Conservation (phyloP, 2,888 invertebrate species). For the Dryobotodes eremita region DNA sequence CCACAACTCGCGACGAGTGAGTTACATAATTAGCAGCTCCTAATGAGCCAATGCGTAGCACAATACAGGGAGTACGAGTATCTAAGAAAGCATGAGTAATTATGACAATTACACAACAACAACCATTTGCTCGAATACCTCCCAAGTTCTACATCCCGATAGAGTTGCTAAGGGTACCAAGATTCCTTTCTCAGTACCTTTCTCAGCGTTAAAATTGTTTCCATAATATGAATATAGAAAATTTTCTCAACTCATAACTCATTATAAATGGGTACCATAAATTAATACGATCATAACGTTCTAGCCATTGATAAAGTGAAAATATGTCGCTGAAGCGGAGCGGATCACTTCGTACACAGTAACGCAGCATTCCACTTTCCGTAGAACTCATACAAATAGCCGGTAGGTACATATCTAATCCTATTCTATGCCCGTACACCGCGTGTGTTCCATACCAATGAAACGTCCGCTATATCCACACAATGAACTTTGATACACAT, state of each 20-base stretch:
- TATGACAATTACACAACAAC: not conserved
- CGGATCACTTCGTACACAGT: constrained; percentile 45
- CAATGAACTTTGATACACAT: constrained; percentile 37
- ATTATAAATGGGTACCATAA: not conserved
- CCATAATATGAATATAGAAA: not conserved
- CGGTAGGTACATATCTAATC: constrained; percentile 42
- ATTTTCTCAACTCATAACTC: not conserved
- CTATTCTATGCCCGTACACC: constrained; percentile 21
- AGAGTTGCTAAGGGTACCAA: not conserved
- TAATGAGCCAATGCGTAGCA: constrained; percentile 44
- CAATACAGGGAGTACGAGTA: constrained; percentile 12
- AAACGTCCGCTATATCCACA: constrained; percentile 45
- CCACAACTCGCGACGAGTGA: constrained; percentile 30
- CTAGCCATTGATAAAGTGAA: constrained; percentile 14
- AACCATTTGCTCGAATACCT: not conserved
- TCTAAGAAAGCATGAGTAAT: constrained; percentile 15
- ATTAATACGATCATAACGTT: constrained; percentile 5
- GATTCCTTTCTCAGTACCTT: not conserved
- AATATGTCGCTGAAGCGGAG: constrained; percentile 11
- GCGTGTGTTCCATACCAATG: constrained; percentile 42
- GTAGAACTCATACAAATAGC: constrained; percentile 54
- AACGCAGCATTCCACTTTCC: constrained; percentile 64
- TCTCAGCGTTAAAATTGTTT: not conserved
- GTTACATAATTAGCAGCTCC: constrained; percentile 40
- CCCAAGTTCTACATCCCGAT: not conserved